A percentile compares a stretch with the other conserved stretches of the same genome.
Evolutionary conservation across 2,113 vertebrate genomes (phyloP).

Genomic region (Egretta garzetta): DNA sequence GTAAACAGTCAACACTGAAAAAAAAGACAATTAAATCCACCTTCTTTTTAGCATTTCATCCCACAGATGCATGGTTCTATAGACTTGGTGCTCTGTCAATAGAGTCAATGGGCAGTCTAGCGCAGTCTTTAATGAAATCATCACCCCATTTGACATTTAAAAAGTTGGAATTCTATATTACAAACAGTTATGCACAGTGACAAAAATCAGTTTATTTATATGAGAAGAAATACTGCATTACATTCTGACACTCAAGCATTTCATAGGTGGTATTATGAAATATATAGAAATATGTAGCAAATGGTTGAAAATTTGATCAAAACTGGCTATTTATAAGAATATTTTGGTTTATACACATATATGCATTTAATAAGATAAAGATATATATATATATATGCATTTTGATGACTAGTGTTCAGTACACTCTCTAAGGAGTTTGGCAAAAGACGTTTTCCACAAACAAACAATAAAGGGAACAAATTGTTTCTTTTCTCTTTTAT

Average conservation of each 20-base stretch:
- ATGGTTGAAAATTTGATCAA: not conserved
- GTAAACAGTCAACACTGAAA: conserved; percentile 27
- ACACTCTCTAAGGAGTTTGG: not conserved
- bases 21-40: not conserved
- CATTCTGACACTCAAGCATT: not conserved
- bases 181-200: not conserved
- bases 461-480: conserved; percentile 44
- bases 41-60: not conserved
- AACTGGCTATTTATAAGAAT: not conserved
- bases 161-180: not conserved
- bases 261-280: not conserved
- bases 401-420: conserved; percentile 25
- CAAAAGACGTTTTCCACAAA: conserved; percentile 1
- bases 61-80: not conserved
- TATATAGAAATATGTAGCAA: not conserved
- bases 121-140: not conserved
- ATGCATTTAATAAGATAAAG: not conserved
- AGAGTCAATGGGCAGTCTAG: not conserved
- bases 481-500: conserved; percentile 19
- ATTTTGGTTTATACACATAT: not conserved
- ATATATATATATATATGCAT: not conserved
- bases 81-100: not conserved
- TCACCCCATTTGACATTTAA: not conserved
- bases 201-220: not conserved
- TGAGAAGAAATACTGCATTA: not conserved